These are phyloP conservation scores for Dryobota labecula DNA, from an alignment of 2,888 invertebrate species.

Conservation along the genomic window DNA sequence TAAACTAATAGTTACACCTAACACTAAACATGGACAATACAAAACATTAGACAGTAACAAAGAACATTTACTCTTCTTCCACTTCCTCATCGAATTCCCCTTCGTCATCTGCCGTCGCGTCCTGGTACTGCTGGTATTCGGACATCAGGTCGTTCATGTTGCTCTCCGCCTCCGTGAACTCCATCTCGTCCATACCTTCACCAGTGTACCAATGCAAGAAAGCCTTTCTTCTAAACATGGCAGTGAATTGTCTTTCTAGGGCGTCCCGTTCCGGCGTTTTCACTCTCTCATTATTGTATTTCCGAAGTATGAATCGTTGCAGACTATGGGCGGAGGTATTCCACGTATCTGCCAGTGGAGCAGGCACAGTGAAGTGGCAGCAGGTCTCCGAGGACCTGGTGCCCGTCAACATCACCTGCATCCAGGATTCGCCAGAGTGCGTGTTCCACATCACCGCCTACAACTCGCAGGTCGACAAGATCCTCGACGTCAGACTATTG, in stretches of 20 bases:
- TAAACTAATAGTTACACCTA: too few species aligned
- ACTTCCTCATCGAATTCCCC: conserved; percentile 95
- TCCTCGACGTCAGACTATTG: conserved; percentile 98
- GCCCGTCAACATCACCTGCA: conserved; percentile 99
- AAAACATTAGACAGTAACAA: conserved; percentile 68
- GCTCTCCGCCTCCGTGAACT: conserved; percentile 98
- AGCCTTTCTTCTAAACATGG: conserved; percentile 98
- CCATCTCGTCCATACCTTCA: conserved; percentile 99
- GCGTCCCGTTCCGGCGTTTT: neutral
- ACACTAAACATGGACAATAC: conserved; percentile 71
- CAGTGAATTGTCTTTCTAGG: conserved; percentile 89
- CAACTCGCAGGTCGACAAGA: conserved; percentile 99
- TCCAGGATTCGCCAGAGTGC: conserved; percentile 98
- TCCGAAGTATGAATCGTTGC: conserved; percentile 70
- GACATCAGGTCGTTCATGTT: conserved; percentile 97
- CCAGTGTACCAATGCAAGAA: conserved; percentile 99
- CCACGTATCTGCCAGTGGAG: conserved; percentile 98
- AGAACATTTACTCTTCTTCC: conserved; percentile 60
- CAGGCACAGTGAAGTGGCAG: conserved; percentile 98
- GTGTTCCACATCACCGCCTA: conserved; percentile 99
- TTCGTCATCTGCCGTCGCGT: conserved; percentile 96
- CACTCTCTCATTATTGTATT: conserved; percentile 21
- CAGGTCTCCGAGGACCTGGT: conserved; percentile 99
- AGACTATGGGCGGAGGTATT: conserved; percentile 99
- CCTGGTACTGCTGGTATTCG: conserved; percentile 98